Evolutionary conservation across 2,113 vertebrate genomes (phyloP).

Genomic region (Atherinomorus stipes): DNA sequence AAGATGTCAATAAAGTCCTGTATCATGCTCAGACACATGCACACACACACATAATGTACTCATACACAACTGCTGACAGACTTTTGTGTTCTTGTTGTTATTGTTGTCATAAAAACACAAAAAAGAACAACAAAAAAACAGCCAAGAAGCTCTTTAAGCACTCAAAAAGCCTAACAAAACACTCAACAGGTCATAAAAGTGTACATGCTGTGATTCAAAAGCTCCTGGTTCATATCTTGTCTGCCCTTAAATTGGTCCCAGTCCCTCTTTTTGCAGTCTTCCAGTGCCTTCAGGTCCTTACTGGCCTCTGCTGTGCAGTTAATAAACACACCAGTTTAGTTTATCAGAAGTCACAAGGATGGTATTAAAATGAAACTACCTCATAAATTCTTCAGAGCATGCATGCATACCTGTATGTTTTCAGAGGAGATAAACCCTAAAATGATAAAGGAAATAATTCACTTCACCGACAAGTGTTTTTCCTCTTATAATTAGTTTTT

Average conservation of each 20-base stretch:
- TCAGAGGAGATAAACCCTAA: too few relatives aligned
- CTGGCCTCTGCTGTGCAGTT: too few relatives aligned
- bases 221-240: too few relatives aligned
- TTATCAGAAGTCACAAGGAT: not conserved
- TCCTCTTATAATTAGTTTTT: not conserved
- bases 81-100: too few relatives aligned
- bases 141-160: not conserved
- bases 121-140: too few relatives aligned
- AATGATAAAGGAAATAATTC: too few relatives aligned
- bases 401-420: too few relatives aligned
- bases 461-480: not conserved
- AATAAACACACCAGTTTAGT: not conserved
- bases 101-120: too few relatives aligned
- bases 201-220: too few relatives aligned
- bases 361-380: not conserved
- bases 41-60: slow-evolving; percentile 25
- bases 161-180: not conserved
- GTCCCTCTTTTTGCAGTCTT: too few relatives aligned
- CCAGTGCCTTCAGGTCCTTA: too few relatives aligned
- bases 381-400: not conserved
- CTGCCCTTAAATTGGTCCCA: too few relatives aligned
- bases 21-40: slow-evolving; percentile 34
- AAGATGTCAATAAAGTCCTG: slow-evolving; percentile 53
- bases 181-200: not conserved
- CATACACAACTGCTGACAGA: not conserved